Percentiles rank a stretch among this genome's conserved stretches.
Conservation (phyloP, 2,797 vertebrate species). For the Myotis myotis region DNA sequence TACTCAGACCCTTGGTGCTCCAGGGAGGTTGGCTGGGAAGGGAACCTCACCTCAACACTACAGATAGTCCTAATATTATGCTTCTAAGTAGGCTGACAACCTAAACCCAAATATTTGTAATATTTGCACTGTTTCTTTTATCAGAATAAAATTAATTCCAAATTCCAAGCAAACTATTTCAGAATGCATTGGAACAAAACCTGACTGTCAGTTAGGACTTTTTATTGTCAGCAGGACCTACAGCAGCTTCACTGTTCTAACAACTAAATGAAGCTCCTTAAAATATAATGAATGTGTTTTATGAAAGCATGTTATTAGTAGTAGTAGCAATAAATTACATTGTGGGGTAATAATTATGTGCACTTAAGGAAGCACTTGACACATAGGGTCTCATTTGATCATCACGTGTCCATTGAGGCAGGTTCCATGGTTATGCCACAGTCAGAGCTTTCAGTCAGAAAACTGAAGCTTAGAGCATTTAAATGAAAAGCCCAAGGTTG, state of each 20-base stretch:
- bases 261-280: not conserved
- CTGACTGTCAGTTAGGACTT: not conserved
- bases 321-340: not conserved
- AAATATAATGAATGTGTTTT: not conserved
- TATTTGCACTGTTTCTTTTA: not conserved
- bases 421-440: not conserved
- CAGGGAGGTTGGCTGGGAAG: not conserved
- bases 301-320: not conserved
- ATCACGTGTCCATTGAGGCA: not conserved
- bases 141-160: conserved; percentile 1
- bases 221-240: not conserved
- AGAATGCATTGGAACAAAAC: not conserved
- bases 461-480: not conserved
- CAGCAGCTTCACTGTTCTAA: not conserved
- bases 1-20: not conserved
- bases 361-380: not conserved
- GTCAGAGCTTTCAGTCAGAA: not conserved
- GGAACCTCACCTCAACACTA: not conserved
- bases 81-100: not conserved
- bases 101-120: not conserved
- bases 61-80: not conserved
- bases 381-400: not conserved
- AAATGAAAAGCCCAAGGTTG: not conserved
- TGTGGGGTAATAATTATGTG: not conserved
- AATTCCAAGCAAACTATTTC: not conserved